Evolutionary conservation across 2,113 vertebrate species (phyloP).

Genomic region (Oreotrochilus melanogaster): DNA sequence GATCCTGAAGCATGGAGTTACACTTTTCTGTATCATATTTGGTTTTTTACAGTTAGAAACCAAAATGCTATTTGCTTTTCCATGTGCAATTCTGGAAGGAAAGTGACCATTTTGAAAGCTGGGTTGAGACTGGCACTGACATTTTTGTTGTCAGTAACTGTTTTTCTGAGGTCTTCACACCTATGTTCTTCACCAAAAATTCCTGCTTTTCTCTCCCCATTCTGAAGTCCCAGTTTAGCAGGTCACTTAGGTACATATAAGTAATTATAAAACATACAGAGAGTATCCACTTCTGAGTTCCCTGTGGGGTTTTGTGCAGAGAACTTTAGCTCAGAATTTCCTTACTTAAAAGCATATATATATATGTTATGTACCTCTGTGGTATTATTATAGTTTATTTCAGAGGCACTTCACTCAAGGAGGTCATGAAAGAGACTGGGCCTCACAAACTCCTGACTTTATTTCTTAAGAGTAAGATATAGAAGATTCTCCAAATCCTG

Average conservation of each 20-base stretch:
- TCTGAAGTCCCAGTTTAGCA: not conserved
- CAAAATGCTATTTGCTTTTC: not conserved
- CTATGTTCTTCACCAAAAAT: not conserved
- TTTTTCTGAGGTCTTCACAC: not conserved
- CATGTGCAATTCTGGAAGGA: not conserved
- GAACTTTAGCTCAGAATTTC: not conserved
- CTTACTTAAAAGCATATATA: not conserved
- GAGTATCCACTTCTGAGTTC: not conserved
- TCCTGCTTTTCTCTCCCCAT: not conserved
- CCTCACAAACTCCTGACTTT: not conserved
- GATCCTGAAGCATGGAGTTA: not conserved
- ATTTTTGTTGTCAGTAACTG: not conserved
- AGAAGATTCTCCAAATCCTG: not conserved
- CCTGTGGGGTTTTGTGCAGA: not conserved
- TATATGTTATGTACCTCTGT: not conserved
- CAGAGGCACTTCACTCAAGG: not conserved
- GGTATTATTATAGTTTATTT: not conserved
- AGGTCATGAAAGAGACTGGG: not conserved
- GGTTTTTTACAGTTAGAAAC: not conserved
- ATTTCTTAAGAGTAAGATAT: not conserved
- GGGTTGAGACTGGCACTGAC: not conserved
- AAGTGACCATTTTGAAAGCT: not conserved
- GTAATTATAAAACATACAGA: not conserved
- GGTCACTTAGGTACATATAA: not conserved
- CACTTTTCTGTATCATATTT: not conserved